phyloP scores from a whole-genome alignment of 2,797 vertebrate species.

The Intellagama lesueurii region DNA sequence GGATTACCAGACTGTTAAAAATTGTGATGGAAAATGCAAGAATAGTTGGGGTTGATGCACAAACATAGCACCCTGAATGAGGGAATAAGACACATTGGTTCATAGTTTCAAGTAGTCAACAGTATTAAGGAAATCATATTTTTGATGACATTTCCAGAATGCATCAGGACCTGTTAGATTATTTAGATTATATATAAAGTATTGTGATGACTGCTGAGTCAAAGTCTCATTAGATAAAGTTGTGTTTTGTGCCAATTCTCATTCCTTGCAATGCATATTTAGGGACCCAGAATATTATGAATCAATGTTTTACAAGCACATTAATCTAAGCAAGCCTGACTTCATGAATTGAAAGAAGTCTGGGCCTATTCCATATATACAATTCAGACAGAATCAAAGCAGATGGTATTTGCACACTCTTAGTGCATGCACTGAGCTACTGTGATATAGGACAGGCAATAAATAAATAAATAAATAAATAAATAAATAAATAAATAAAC shows the following conservation, averaged over 20 bases:
- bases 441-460: no score
- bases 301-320: neutral
- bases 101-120: neutral
- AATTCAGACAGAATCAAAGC: neutral
- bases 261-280: neutral
- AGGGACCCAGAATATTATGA: neutral
- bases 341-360: no score
- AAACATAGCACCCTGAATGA: neutral
- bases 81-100: neutral
- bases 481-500: neutral
- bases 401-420: neutral
- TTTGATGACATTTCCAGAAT: neutral
- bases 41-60: neutral
- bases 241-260: slow-evolving; percentile 11
- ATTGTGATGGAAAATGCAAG: slow-evolving; percentile 1
- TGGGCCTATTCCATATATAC: neutral
- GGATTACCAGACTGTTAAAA: neutral
- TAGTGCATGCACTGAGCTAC: no score
- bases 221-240: slow-evolving; percentile 3
- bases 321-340: neutral
- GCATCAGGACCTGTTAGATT: neutral
- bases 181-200: neutral
- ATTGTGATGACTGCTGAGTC: neutral
- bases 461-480: no score
- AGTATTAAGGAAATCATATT: slow-evolving; percentile 5